Conservation (phyloP, 92 coral and sea anemone species). For the Scolanthus callimorphus region DNA sequence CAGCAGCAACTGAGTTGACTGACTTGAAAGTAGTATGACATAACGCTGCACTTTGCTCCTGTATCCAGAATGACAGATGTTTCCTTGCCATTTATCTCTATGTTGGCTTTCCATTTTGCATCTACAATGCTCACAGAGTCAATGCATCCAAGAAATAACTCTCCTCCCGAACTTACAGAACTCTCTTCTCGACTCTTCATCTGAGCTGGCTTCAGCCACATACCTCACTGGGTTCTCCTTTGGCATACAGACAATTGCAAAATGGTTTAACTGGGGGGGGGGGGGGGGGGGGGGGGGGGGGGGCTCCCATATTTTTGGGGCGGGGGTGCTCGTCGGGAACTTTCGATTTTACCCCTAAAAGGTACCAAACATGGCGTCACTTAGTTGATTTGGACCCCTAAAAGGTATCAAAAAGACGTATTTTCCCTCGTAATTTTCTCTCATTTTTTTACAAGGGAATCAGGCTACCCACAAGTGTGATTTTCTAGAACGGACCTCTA, state of each 20-base stretch:
- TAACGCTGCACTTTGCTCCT: conserved; percentile 36
- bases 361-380: too few species aligned
- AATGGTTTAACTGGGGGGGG: conserved; percentile 18
- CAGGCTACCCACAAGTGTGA: too few species aligned
- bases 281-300: too few species aligned
- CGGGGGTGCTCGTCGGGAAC: too few species aligned
- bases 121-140: background rate
- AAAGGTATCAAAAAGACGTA: too few species aligned
- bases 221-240: conserved; percentile 4
- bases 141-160: conserved; percentile 12
- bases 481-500: too few species aligned
- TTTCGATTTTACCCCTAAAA: too few species aligned
- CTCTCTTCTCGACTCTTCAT: background rate
- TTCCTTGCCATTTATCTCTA: conserved; percentile 18
- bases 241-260: conserved; percentile 30
- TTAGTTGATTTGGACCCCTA: too few species aligned
- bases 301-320: too few species aligned
- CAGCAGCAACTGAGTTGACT: conserved; percentile 2
- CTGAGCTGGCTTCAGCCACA: conserved; percentile 4
- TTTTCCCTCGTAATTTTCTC: too few species aligned
- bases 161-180: conserved; percentile 4
- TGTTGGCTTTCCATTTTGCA: conserved; percentile 21
- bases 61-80: conserved; percentile 21
- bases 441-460: too few species aligned
- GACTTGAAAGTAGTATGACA: conserved; percentile 25